Conservation (phyloP, 2,113 vertebrate genomes). For the Donacobius atricapilla region DNA sequence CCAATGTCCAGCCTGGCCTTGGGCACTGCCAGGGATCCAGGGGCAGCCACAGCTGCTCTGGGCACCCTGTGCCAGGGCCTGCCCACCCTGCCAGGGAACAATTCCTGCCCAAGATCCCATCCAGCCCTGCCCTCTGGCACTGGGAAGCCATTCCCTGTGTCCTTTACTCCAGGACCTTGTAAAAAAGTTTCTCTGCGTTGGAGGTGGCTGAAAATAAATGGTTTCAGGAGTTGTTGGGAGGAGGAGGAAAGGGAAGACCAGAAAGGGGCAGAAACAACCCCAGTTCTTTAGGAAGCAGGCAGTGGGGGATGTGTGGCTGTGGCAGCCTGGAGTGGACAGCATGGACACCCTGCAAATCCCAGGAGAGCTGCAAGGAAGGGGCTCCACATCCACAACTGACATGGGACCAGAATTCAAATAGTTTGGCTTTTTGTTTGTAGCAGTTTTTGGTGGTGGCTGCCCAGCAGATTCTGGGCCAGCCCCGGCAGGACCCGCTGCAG, state of each 20-base stretch:
- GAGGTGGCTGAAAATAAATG: background rate
- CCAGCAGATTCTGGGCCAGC: background rate
- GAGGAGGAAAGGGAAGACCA: background rate
- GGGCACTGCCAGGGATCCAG: background rate
- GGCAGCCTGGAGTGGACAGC: background rate
- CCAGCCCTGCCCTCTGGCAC: fast-evolving
- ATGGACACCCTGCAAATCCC: background rate
- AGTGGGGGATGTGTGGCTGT: background rate
- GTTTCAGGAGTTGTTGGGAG: background rate
- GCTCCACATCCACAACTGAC: background rate
- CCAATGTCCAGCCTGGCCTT: background rate
- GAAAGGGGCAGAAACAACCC: background rate
- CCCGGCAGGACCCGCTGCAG: background rate
- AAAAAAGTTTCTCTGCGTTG: background rate
- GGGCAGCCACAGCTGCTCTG: background rate
- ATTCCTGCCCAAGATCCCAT: background rate
- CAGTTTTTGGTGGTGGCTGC: background rate
- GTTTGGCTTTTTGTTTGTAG: background rate
- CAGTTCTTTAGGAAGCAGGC: background rate
- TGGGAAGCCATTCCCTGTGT: background rate
- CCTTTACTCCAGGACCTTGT: background rate
- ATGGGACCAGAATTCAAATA: background rate
- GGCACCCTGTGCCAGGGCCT: background rate
- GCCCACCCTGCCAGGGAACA: fast-evolving
- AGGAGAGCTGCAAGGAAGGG: background rate